Base-by-base conservation (phyloP, 1,140 invertebrate genomes). In the Ooceraea biroi region DNA sequence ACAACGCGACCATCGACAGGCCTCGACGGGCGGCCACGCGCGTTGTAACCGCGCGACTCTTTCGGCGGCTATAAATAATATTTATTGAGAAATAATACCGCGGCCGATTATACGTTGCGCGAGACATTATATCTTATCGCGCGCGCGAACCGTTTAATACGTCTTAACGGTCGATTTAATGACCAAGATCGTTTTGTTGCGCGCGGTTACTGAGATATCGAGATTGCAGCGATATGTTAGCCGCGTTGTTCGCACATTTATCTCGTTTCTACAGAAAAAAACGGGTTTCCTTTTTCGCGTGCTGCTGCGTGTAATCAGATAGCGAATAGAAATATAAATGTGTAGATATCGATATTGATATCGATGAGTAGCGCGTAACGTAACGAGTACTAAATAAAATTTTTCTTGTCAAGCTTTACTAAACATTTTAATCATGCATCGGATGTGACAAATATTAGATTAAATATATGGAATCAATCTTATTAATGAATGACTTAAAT, bases 51-150 rank as follows among this genome's bases (percentile, higher is more conserved):
- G 44, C 57, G 22, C 48, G 65, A 30, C 63, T 61, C 60, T 27
- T 66, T 25, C 3, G 57, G 30, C 25, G 58, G 12, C 60, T 60
- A 52, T 88, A 88, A 88, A 88, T 88, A 88, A 88, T 88, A 76
- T 85, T 83, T 87, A 68, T 46, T 82, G 58, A 71, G 55, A 77
- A 83, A 78, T 57, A 88, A 82, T 85, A 36, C 80, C 50, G 63
- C 48, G 74, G 17, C 46, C 73, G 84, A 84, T 84, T 87, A 87
- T 17, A 68, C n/a, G 63, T 84, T 25, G 55, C 55, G 44, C 60
- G 58, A 11, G 41, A 44, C 57, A 36, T 50, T 65, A 25, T 50
- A 77, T 44, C 60, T 80, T 78, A 46, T 73, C 63, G 36, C 36
- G 36, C 36, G 36, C 36, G 46, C 63, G 14, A 46, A 50, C 30